Evolutionary conservation across 2,113 vertebrate genomes (phyloP), one percentile per base, ranked within the genome.

Genomic region (Apteryx owenii): DNA sequence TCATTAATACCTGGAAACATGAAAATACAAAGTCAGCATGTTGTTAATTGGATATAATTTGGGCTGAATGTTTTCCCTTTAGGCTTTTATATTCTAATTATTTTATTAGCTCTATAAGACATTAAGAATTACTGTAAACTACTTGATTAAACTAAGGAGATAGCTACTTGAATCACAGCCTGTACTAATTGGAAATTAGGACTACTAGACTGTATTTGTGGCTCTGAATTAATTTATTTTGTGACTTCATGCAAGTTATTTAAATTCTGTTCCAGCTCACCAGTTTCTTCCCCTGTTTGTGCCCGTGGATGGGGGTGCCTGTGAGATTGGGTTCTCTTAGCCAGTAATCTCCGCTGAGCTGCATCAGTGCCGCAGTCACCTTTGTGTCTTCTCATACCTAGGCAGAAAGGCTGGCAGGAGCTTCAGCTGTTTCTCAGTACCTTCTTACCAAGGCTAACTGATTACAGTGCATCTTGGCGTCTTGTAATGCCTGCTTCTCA

Each of bases 31-130:
- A 72, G 78, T 60, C 48, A 81, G 48, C 5, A 5, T 26, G 5
- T 42, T 87, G 23, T 70, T 90, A 88, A 77, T 36, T 75, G 50
- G 79, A 15, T 51, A 42, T 83, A 62, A 78, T 75, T 85, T 73
- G 69, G 66, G 21, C 10, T 25, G 76, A 62, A 51, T 8, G 12
- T 75, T 75, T 95, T 88, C 7, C 53, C 26, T 61, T 82, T 16
- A 81, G 38, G 36, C 36, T 94, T 81, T 83, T n/a, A 33, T 66
- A 73, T 85, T 77, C 23, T 6, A 46, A n/a, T 46, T 80, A 80
- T 40, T 85, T 71, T 64, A 89, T 81, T 88, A 82, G 75, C 25
- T 76, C 16, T 69, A 22, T 33, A 82, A 58, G 19, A 28, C 7
- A n/a, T 36, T 76, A 61, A 83, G 73, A 78, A 88, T 13, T 50